Evolutionary conservation across 2,888 invertebrate species (phyloP).

Genomic region (Chrysodeixis includens): DNA sequence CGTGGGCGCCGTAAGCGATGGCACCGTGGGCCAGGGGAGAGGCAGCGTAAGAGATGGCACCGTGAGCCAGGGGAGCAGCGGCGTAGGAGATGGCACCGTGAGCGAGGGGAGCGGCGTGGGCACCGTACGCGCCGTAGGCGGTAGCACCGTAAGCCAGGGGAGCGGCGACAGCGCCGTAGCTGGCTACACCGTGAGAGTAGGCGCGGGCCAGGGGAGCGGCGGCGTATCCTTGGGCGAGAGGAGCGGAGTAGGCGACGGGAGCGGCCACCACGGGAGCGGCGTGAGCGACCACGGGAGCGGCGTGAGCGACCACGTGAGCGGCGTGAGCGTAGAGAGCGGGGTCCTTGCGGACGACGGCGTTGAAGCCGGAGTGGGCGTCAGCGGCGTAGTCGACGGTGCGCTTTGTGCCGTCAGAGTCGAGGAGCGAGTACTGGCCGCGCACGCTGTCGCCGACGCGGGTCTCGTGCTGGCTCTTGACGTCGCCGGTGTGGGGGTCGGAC

Average conservation of each 20-base stretch:
- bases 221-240: conserved; percentile 59
- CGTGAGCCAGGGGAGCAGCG: conserved; percentile 51
- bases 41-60: conserved; percentile 57
- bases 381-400: conserved; percentile 90
- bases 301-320: conserved; percentile 69
- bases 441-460: conserved; percentile 90
- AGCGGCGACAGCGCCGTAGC: conserved; percentile 32
- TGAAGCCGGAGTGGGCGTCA: conserved; percentile 87
- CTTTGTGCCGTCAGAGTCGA: conserved; percentile 90
- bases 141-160: conserved; percentile 33
- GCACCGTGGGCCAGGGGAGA: conserved; percentile 63
- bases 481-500: conserved; percentile 85
- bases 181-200: conserved; percentile 45
- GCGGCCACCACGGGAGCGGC: conserved; percentile 52
- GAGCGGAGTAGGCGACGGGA: conserved; percentile 70
- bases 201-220: conserved; percentile 53
- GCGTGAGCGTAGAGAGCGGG: conserved; percentile 70
- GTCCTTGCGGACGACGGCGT: conserved; percentile 87
- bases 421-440: conserved; percentile 84
- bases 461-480: conserved; percentile 90
- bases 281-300: conserved; percentile 69
- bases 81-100: conserved; percentile 51
- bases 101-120: conserved; percentile 56
- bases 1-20: conserved; percentile 58
- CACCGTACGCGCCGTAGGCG: conserved; percentile 51